Percentiles rank a stretch among this genome's conserved stretches.
These are phyloP conservation scores for Drosophila testacea DNA, from an alignment of 2,888 invertebrate genomes.

Conservation along the genomic window DNA sequence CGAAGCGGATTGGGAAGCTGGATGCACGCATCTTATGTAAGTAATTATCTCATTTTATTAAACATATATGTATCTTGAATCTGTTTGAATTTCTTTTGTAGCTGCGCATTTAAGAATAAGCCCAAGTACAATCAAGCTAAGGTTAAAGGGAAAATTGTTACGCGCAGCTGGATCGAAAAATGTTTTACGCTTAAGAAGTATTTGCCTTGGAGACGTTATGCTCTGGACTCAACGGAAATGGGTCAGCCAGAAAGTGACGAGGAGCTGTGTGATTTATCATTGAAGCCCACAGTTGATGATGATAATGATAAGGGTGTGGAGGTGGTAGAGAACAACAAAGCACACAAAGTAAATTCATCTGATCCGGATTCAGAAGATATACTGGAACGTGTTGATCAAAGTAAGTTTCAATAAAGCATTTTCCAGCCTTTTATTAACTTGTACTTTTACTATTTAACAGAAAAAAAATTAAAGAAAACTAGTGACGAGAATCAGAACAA, in stretches of 20 bases:
- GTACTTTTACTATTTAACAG: constrained; percentile 11
- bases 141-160: constrained; percentile 88
- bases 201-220: constrained; percentile 84
- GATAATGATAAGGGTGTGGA: constrained; percentile 3
- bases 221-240: constrained; percentile 74
- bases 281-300: constrained; percentile 48
- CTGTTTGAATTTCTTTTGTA: constrained; percentile 78
- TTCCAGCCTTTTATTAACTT: background rate
- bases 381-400: constrained; percentile 70
- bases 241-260: constrained; percentile 82
- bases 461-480: constrained; percentile 30
- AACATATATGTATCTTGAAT: background rate
- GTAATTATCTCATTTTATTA: constrained; percentile 69
- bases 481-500: constrained; percentile 14
- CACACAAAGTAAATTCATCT: constrained; percentile 44
- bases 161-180: constrained; percentile 90
- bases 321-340: background rate
- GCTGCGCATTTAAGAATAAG: constrained; percentile 95
- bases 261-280: constrained; percentile 77
- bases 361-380: constrained; percentile 84
- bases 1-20: constrained; percentile 90
- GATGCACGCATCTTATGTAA: constrained; percentile 95
- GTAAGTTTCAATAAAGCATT: constrained; percentile 43
- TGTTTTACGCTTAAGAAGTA: constrained; percentile 87
- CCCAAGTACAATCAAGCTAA: constrained; percentile 93